Conservation (phyloP, 2,113 vertebrate genomes). For the Lagopus leucura region DNA sequence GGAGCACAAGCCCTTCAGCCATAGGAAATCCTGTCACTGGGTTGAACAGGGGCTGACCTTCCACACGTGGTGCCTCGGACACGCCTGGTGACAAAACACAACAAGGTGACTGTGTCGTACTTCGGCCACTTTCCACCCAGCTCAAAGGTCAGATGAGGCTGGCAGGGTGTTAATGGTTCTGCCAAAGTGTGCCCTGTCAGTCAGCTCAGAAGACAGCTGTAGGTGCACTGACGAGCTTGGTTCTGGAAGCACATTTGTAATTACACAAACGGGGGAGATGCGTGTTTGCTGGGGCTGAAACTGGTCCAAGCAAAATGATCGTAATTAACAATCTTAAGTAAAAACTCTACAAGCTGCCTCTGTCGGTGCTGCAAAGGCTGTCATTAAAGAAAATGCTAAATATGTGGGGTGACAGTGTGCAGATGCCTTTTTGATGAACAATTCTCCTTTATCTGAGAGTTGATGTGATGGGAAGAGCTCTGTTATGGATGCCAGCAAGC, state of each 20-base stretch:
- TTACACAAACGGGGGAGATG: not conserved
- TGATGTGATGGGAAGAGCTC: not conserved
- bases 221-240: not conserved
- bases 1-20: not conserved
- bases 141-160: conserved; percentile 62
- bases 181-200: not conserved
- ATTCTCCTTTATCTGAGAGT: not conserved
- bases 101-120: not conserved
- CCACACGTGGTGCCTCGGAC: accelerated
- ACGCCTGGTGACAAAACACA: not conserved
- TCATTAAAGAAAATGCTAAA: not conserved
- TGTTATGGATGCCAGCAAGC: conserved; percentile 14
- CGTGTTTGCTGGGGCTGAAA: not conserved
- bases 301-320: not conserved
- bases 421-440: not conserved
- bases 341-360: not conserved
- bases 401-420: accelerated
- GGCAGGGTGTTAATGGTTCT: not conserved
- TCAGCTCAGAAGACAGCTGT: not conserved
- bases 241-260: not conserved
- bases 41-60: not conserved
- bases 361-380: not conserved
- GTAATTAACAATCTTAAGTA: not conserved
- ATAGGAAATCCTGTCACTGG: accelerated
- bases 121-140: conserved; percentile 56